A percentile compares a stretch with the other conserved stretches of the same genome.
Evolutionary conservation across 2,113 vertebrate species (phyloP).

Genomic region (Antechinus stuartii): DNA sequence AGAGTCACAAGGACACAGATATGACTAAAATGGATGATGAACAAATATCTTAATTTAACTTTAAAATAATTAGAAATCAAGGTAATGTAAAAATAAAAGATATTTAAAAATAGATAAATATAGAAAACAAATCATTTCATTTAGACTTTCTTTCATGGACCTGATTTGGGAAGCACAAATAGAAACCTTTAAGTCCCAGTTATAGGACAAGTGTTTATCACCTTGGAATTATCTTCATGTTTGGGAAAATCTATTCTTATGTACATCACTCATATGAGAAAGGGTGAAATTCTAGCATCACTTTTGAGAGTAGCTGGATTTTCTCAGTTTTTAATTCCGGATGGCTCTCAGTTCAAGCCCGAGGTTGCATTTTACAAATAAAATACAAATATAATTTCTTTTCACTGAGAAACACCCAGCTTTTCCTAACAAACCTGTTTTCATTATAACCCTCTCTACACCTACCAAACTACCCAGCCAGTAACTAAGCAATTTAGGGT

Average conservation of each 20-base stretch:
- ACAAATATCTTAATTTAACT: background rate
- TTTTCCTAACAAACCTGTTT: background rate
- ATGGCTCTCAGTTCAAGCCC: background rate
- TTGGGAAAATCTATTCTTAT: background rate
- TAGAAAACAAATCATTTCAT: background rate
- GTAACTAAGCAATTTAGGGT: background rate
- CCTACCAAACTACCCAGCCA: background rate
- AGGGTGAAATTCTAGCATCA: background rate
- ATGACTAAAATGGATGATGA: background rate
- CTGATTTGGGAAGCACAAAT: background rate
- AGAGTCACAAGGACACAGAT: background rate
- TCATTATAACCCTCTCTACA: background rate
- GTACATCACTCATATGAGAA: background rate
- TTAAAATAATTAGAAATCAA: background rate
- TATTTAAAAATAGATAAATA: background rate
- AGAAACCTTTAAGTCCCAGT: background rate
- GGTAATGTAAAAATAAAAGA: background rate
- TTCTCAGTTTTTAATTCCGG: background rate
- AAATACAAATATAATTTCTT: background rate
- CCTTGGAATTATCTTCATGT: background rate
- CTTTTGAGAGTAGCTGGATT: background rate
- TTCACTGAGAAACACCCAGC: background rate
- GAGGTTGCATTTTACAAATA: background rate
- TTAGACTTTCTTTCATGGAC: background rate
- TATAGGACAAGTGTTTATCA: background rate